A percentile compares a stretch with the other conserved stretches of the same genome.
These are phyloP conservation scores for Papilio protenor DNA, from an alignment of 2,888 invertebrate genomes.

Conservation along the genomic window DNA sequence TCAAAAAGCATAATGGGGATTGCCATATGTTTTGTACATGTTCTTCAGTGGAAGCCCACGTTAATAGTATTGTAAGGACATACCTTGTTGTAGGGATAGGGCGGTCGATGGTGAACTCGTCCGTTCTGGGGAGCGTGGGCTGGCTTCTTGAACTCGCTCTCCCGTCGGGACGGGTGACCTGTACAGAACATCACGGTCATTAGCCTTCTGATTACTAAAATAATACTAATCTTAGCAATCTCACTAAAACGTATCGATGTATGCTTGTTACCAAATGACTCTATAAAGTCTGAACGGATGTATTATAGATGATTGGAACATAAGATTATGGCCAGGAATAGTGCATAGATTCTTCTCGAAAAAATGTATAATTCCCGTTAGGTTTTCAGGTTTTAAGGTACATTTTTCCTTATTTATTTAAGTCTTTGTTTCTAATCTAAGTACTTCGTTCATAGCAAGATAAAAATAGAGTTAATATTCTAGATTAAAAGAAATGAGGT, in stretches of 20 bases:
- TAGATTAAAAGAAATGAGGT: constrained; percentile 70
- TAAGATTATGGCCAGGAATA: neutral
- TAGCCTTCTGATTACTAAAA: neutral
- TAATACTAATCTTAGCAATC: neutral
- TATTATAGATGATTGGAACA: neutral
- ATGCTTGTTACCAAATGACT: neutral
- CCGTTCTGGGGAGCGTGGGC: constrained; percentile 82
- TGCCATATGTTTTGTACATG: neutral
- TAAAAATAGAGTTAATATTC: constrained; percentile 49
- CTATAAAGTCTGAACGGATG: neutral
- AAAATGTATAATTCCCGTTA: neutral
- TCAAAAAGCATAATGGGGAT: neutral
- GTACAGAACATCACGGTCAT: constrained; percentile 56
- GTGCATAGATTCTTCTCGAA: constrained; percentile 17
- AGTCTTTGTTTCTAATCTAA: neutral
- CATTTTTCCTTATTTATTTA: neutral
- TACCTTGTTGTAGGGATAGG: constrained; percentile 77
- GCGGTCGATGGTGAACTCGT: constrained; percentile 71
- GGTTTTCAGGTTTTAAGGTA: neutral
- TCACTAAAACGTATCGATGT: neutral
- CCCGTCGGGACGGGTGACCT: constrained; percentile 81
- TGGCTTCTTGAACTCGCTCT: constrained; percentile 87
- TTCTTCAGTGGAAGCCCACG: neutral
- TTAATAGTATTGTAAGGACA: constrained; percentile 29
- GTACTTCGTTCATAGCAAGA: neutral